phyloP scores from a whole-genome alignment of 2,113 vertebrate genomes.

The Ornithorhynchus anatinus region DNA sequence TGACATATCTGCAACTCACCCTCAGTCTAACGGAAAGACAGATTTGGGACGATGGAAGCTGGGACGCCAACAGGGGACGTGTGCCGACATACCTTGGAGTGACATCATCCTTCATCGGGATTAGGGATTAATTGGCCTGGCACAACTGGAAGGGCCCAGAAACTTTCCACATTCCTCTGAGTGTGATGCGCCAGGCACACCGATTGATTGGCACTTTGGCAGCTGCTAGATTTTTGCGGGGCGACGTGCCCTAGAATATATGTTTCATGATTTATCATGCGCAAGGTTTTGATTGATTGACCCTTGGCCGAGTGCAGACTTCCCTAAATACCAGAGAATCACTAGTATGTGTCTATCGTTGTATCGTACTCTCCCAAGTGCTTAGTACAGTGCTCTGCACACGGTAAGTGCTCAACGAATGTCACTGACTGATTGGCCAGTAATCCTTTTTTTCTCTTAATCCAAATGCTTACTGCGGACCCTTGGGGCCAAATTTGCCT shows the following conservation, averaged over 20 bases:
- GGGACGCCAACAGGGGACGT: slow-evolving; percentile 43
- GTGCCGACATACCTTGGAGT: slow-evolving; percentile 58
- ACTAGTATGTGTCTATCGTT: too few species aligned
- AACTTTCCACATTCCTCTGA: slow-evolving; percentile 38
- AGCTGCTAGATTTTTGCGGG: slow-evolving; percentile 10
- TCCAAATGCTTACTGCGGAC: slow-evolving; percentile 30
- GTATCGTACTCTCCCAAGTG: too few species aligned
- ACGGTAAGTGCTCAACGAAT: too few species aligned
- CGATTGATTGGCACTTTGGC: slow-evolving; percentile 41
- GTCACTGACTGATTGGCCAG: too few species aligned
- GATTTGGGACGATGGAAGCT: slow-evolving; percentile 51
- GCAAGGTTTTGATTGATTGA: slow-evolving; percentile 45
- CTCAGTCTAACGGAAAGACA: slow-evolving; percentile 61
- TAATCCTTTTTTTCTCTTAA: slow-evolving; percentile 56
- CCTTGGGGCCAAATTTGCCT: slow-evolving; percentile 12
- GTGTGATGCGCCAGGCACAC: slow-evolving; percentile 45
- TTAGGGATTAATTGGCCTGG: slow-evolving; percentile 58
- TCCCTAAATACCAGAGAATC: slow-evolving; percentile 47
- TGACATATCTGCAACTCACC: slow-evolving; percentile 40
- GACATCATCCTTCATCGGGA: slow-evolving; percentile 64
- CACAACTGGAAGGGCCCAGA: slow-evolving; percentile 46
- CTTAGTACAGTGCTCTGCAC: too few species aligned
- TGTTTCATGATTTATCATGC: slow-evolving; percentile 34
- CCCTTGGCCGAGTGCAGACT: slow-evolving; percentile 28
- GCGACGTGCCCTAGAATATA: slow-evolving; percentile 19